These are phyloP conservation scores for Cynaeus angustus DNA, from an alignment of 2,888 invertebrate genomes.

Conservation along the genomic window DNA sequence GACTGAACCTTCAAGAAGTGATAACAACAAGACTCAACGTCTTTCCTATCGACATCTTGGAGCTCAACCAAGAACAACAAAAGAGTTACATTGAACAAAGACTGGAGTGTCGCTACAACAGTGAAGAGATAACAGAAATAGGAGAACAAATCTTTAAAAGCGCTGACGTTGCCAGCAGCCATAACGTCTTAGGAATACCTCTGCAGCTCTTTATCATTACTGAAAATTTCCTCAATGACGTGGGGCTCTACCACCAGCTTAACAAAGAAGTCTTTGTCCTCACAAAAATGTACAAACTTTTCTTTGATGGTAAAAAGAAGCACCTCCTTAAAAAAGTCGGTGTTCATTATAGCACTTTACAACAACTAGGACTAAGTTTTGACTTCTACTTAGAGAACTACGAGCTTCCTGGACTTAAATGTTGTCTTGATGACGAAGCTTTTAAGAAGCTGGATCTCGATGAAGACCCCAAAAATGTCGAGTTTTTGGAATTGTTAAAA, in stretches of 20 bases:
- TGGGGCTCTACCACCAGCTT: neutral
- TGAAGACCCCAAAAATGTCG: neutral
- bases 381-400: neutral
- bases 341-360: neutral
- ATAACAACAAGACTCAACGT: neutral
- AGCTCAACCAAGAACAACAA: slow-evolving; percentile 9
- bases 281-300: slow-evolving; percentile 16
- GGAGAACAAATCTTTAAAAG: neutral
- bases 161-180: slow-evolving; percentile 1
- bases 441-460: slow-evolving; percentile 16
- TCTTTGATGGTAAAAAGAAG: slow-evolving; percentile 19
- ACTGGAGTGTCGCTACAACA: neutral
- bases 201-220: slow-evolving; percentile 23
- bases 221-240: slow-evolving; percentile 12
- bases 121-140: neutral
- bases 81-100: neutral
- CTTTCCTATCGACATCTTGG: slow-evolving; percentile 15
- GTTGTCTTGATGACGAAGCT: neutral
- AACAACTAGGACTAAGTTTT: slow-evolving; percentile 3
- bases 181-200: slow-evolving; percentile 16
- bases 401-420: slow-evolving; percentile 13
- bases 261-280: slow-evolving; percentile 3
- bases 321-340: slow-evolving; percentile 15
- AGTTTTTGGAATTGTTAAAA: slow-evolving; percentile 9
- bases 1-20: slow-evolving; percentile 10